Base-by-base conservation (phyloP, 1,140 invertebrate species). In the Habropoda laboriosa region DNA sequence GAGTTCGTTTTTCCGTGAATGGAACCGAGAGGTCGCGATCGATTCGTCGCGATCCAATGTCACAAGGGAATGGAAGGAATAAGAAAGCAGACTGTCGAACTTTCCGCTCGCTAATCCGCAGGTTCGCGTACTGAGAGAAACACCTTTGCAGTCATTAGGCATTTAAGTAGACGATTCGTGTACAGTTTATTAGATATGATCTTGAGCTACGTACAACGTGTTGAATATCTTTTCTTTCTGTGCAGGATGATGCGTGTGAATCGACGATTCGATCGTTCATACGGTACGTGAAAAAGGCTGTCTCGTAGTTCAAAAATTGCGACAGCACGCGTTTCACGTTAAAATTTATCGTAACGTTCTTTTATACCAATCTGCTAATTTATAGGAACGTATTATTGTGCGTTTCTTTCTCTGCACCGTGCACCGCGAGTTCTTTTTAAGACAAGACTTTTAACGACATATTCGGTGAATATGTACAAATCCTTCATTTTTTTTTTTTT, bases 1-100 rank as follows among this genome's bases (percentile, higher is more conserved):
- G 86, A 86, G 86, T 88, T 89, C 72, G 75, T 82, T 89, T 86
- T 73, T 82, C 74, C 49, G 68, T 63, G 38, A n/a, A 64, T 60
- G 72, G n/a, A 42, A 45, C n/a, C 7, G 60, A 64, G 3, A 21
- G 49, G 18, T 32, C 60, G 47, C 42, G 55, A 47, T 58, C 3
- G 10, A 58, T 49, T 21, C 7, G 30, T 66, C 73, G 73, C 38
- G 35, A 75, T 66, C 27, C 18, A 8, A n/a, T n/a, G n/a, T n/a
- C n/a, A n/a, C n/a, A n/a, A n/a, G n/a, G n/a, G 13, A 10, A 24
- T 8, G 42, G 7, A 12, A 58, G 40, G 30, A 38, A 38, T 47
- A 38, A 24, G n/a, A 55, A 40, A 18, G 47, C 38, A 64, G 30
- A 53, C 72, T 61, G 49, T 70, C 30, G 71, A 80, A 83, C 42